These are phyloP conservation scores for Bucco capensis DNA, from an alignment of 2,113 vertebrate genomes.

Conservation along the genomic window DNA sequence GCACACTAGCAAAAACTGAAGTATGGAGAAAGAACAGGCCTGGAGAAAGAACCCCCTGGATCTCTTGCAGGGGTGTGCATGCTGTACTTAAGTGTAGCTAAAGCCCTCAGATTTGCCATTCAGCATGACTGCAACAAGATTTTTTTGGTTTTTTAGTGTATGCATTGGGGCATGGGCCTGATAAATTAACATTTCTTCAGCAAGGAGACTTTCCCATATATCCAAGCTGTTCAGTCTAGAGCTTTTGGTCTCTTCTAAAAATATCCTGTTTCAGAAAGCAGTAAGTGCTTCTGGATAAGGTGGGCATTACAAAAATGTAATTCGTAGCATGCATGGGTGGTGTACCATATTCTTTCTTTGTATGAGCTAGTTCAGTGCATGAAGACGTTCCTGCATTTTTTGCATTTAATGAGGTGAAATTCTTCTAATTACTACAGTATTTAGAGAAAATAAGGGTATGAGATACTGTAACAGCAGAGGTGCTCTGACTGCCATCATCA, in stretches of 20 bases:
- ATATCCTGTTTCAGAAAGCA: background rate
- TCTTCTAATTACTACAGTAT: background rate
- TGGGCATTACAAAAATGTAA: background rate
- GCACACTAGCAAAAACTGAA: background rate
- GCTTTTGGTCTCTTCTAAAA: background rate
- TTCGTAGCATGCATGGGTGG: background rate
- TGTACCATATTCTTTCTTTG: background rate
- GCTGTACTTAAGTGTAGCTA: accelerated
- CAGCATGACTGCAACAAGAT: background rate
- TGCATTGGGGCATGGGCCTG: too few relatives aligned
- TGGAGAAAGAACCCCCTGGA: background rate
- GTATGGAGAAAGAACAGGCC: background rate
- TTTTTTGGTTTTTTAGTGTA: background rate
- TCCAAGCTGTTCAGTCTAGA: background rate
- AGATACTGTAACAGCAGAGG: background rate
- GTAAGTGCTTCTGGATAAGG: background rate
- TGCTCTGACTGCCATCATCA: background rate
- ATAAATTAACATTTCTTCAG: background rate
- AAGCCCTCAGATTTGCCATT: background rate
- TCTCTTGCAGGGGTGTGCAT: background rate
- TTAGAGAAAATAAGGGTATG: background rate
- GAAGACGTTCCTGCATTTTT: background rate
- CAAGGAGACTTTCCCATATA: background rate
- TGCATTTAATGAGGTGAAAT: background rate
- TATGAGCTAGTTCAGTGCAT: background rate